phyloP scores from a whole-genome alignment of 2,797 vertebrate genomes.

The Philypnodon macrostomus region DNA sequence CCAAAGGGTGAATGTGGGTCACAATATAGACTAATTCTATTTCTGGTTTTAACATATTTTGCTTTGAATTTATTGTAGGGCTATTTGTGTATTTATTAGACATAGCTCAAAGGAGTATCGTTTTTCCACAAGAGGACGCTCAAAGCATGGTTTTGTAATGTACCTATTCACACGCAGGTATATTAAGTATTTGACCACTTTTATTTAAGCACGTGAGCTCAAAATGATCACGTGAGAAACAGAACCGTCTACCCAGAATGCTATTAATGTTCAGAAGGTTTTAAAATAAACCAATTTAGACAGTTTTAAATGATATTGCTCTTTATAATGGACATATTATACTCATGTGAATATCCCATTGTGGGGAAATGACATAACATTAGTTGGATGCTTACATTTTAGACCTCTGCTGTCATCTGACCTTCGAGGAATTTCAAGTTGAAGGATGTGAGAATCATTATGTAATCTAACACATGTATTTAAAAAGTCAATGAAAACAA shows the following conservation, averaged over 20 bases:
- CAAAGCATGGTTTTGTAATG: neutral
- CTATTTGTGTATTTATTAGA: no score
- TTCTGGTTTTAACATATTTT: no score
- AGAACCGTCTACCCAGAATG: no score
- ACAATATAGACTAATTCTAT: no score
- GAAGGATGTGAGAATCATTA: neutral
- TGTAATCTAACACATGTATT: neutral
- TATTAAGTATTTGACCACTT: neutral
- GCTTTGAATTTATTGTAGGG: no score
- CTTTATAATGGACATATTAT: no score
- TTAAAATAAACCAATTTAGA: no score
- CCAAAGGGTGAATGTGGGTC: no score
- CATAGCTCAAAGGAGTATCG: no score
- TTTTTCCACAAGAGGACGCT: slow-evolving; percentile 37
- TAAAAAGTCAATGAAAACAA: neutral
- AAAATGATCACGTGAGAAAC: neutral
- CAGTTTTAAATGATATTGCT: no score
- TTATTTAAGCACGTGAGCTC: neutral
- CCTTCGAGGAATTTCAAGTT: neutral
- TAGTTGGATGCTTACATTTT: slow-evolving; percentile 3
- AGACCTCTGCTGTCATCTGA: slow-evolving; percentile 15
- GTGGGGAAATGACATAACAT: slow-evolving; percentile 22
- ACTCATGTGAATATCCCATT: neutral
- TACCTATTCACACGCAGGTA: neutral
- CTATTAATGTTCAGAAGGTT: no score